A percentile compares a stretch with the other conserved stretches of the same genome.
phyloP scores from a whole-genome alignment of 2,797 vertebrate genomes.

The Mormyrops attenuatus region DNA sequence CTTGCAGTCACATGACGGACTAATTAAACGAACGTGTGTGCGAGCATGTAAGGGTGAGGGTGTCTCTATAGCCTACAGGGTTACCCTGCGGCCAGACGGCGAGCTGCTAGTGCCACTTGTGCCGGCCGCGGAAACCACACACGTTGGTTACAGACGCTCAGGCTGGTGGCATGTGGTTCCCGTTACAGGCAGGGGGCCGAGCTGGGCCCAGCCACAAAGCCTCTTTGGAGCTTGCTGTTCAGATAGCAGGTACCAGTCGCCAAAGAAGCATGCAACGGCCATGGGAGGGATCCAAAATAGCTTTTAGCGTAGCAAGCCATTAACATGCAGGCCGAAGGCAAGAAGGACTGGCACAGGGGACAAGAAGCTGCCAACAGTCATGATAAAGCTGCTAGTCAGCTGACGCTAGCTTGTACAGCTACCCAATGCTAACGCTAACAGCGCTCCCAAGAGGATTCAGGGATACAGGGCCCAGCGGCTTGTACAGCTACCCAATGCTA shows the following conservation, averaged over 20 bases:
- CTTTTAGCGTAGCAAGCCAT: background rate
- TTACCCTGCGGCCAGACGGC: slow-evolving; percentile 61
- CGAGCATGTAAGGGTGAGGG: slow-evolving; percentile 22
- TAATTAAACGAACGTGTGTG: slow-evolving; percentile 62
- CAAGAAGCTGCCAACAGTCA: too few relatives aligned
- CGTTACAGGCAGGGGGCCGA: slow-evolving; percentile 51
- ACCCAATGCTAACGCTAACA: background rate
- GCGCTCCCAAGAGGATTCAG: background rate
- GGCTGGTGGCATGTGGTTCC: slow-evolving; percentile 61
- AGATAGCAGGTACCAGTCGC: slow-evolving; percentile 28
- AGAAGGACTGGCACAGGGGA: too few relatives aligned
- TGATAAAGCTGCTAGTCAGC: background rate
- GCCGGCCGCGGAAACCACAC: background rate
- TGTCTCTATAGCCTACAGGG: slow-evolving; percentile 35
- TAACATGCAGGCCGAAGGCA: background rate
- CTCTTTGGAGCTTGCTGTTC: slow-evolving; percentile 50
- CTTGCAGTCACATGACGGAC: slow-evolving; percentile 63
- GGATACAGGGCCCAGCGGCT: background rate
- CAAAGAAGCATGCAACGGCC: background rate
- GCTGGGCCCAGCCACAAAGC: slow-evolving; percentile 17
- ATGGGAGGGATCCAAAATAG: background rate
- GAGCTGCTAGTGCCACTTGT: slow-evolving; percentile 37
- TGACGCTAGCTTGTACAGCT: background rate
- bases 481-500: too few relatives aligned
- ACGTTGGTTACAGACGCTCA: slow-evolving; percentile 61